phyloP scores from a whole-genome alignment of 2,888 invertebrate species.

The Plutella xylostella region DNA sequence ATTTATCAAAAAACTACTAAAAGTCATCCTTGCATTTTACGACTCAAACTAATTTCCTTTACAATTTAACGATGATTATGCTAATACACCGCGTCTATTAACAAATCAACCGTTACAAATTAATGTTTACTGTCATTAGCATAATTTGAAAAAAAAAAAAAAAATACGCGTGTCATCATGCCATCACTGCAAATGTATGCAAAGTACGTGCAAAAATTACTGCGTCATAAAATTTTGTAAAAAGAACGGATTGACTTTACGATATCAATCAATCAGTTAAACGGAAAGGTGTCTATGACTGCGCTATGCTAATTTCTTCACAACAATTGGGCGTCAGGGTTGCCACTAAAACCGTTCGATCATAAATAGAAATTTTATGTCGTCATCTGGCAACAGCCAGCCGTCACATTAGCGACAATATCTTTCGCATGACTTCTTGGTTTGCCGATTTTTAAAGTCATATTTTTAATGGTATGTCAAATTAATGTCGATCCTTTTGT shows the following conservation, averaged over 20 bases:
- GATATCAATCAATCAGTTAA: conserved; percentile 55
- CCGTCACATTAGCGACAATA: conserved; percentile 39
- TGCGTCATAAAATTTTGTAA: conserved; percentile 39
- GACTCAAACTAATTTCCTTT: conserved; percentile 23
- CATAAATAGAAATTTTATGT: conserved; percentile 51
- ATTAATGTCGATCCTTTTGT: conserved; percentile 63
- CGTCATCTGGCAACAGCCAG: conserved; percentile 29
- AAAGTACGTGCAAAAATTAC: conserved; percentile 32
- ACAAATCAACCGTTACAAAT: conserved; percentile 69
- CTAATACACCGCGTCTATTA: conserved; percentile 48
- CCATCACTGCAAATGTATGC: conserved; percentile 28
- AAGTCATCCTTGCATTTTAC: conserved; percentile 48
- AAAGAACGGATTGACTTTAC: conserved; percentile 40
- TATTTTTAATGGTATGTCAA: conserved; percentile 67
- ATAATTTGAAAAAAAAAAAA: conserved; percentile 47
- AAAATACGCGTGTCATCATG: conserved; percentile 55
- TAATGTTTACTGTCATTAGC: conserved; percentile 62
- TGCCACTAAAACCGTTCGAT: conserved; percentile 24
- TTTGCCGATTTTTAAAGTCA: conserved; percentile 54
- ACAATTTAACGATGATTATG: conserved; percentile 44
- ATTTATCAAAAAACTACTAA: conserved; percentile 52
- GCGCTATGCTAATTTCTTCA: conserved; percentile 47
- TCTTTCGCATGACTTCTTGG: conserved; percentile 51
- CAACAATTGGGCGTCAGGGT: conserved; percentile 42
- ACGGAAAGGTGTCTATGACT: conserved; percentile 22